Evolutionary conservation across 2,888 invertebrate species (phyloP), one percentile per base, ranked within the genome.

Genomic region (Rhagonycha fulva): DNA sequence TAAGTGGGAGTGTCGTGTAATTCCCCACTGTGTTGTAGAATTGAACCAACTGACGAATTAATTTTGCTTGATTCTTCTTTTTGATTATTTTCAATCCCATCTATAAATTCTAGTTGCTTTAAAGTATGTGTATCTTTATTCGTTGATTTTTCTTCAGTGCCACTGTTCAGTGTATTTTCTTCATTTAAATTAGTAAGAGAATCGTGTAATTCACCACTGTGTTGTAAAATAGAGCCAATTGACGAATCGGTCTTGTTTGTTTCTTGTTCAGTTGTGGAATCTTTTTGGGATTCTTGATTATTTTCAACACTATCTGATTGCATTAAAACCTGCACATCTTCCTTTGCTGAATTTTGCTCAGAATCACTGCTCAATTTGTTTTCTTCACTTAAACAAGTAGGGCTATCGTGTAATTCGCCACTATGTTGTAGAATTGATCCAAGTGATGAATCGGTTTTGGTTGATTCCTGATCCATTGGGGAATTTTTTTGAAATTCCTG

Each of bases 241-340:
- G 19, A 19, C 19, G 19, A 19, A 19, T 19, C 19, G 62, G 80
- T 80, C 69, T 82, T 79, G 60, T 12, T n/a, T 10, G 11, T n/a
- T 47, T 80, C 78, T 70, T 71, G 68, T 68, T 79, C 80, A 60
- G 62, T 75, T 11, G 62, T 68, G 30, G 30, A 23, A 12, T 62
- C 61, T 60, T 71, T 61, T 12, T 62, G 9, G 12, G 62, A 23
- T 23, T 12, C 14, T 24, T 3, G 9, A 7, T n/a, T n/a, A n/a
- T n/a, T n/a, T n/a, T n/a, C n/a, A n/a, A n/a, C 26, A 19, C 19
- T 19, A 19, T 19, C 19, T 19, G 19, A 19, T 19, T 19, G 19
- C 19, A 19, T 19, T 19, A 19, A 19, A 19, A 19, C 2, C 19
- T 19, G 19, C 19, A 19, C 19, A 19, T 19, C 19, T 19, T 19